Conservation (phyloP, 2,113 vertebrate species). For the Lichenostomus cassidix region DNA sequence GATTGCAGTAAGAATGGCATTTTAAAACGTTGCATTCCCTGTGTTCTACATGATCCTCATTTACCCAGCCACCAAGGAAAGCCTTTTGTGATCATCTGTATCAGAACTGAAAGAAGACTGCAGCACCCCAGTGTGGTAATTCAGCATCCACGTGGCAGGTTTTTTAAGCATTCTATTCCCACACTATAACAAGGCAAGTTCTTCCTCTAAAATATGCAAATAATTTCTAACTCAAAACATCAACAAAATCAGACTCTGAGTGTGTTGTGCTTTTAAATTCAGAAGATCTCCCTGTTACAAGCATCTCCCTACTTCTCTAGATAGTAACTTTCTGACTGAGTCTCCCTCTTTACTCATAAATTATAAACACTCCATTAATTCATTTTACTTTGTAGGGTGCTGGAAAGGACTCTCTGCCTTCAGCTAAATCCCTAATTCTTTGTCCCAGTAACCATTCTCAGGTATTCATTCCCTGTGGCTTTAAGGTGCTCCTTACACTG, state of each 20-base stretch:
- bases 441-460: background rate
- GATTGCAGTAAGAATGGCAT: background rate
- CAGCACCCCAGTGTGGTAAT: constrained; percentile 61
- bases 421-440: background rate
- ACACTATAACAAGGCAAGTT: background rate
- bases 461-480: accelerated
- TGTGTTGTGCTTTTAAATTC: background rate
- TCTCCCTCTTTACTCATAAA: background rate
- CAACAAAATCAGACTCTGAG: background rate
- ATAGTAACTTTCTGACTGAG: background rate
- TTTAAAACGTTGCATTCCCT: background rate
- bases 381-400: background rate
- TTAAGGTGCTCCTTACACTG: background rate
- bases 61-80: background rate
- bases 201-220: background rate
- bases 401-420: background rate
- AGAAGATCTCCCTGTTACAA: background rate
- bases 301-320: background rate
- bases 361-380: background rate
- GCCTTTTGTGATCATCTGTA: background rate
- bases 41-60: background rate
- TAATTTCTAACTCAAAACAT: background rate
- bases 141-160: background rate
- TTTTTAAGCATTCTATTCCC: background rate
- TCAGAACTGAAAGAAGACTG: constrained; percentile 5